Conservation (phyloP, 2,113 vertebrate genomes). For the Potamarius usumacintae region DNA sequence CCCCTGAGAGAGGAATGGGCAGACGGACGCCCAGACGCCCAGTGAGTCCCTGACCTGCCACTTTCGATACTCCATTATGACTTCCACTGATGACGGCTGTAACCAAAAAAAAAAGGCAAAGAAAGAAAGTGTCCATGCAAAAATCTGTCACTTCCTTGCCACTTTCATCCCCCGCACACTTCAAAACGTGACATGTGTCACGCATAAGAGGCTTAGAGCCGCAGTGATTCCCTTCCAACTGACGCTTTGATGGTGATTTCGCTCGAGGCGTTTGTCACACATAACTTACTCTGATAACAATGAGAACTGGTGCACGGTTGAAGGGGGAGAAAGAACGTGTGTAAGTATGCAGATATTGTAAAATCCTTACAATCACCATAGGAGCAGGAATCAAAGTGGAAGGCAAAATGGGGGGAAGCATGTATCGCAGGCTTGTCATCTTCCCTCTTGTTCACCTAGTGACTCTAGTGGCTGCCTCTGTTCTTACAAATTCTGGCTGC, state of each 20-base stretch:
- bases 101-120: conserved; percentile 42
- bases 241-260: conserved; percentile 80
- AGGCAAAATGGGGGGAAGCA: conserved; percentile 72
- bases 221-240: conserved; percentile 72
- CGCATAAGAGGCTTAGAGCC: conserved; percentile 82
- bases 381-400: conserved; percentile 84
- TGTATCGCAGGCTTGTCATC: conserved; percentile 77
- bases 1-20: conserved; percentile 57
- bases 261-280: conserved; percentile 82
- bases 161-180: conserved; percentile 77
- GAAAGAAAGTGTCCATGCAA: conserved; percentile 67
- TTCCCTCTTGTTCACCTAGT: conserved; percentile 73
- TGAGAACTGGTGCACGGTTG: conserved; percentile 76
- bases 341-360: conserved; percentile 80
- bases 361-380: conserved; percentile 80
- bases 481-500: conserved; percentile 48
- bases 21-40: conserved; percentile 65
- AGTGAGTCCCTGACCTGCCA: conserved; percentile 63
- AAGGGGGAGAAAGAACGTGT: conserved; percentile 53
- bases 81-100: conserved; percentile 67
- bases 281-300: conserved; percentile 86
- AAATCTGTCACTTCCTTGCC: conserved; percentile 70
- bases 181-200: conserved; percentile 79
- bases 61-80: conserved; percentile 62
- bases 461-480: conserved; percentile 71